Conservation (phyloP, 2,797 vertebrate species). For the Acanthornis magna region DNA sequence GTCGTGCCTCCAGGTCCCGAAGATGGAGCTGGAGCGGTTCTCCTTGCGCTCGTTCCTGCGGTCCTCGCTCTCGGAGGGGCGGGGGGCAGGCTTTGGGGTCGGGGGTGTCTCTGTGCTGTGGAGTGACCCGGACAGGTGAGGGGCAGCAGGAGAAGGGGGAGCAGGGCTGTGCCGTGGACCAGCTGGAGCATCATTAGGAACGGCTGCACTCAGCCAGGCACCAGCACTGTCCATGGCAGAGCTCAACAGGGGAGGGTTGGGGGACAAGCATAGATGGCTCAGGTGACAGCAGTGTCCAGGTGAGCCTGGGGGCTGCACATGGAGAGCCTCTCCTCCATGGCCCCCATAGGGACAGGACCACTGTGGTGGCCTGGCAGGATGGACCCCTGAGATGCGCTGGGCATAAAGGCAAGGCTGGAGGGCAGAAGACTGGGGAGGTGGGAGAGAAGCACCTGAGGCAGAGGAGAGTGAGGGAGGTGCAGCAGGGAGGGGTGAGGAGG, state of each 20-base stretch:
- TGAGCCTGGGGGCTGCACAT: not conserved
- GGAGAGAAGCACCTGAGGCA: not conserved
- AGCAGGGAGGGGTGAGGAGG: not conserved
- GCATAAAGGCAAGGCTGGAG: not conserved
- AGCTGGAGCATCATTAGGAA: too few relatives aligned
- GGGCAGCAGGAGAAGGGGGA: not conserved
- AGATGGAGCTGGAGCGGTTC: conserved; percentile 16
- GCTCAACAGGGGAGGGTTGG: not conserved
- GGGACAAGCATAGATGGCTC: not conserved
- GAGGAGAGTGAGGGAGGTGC: not conserved
- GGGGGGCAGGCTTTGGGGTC: not conserved
- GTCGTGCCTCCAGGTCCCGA: not conserved
- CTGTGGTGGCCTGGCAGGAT: fast-evolving
- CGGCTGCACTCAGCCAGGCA: not conserved
- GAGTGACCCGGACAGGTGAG: not conserved
- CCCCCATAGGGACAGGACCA: fast-evolving
- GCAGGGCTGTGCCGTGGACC: not conserved
- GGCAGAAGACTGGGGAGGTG: not conserved
- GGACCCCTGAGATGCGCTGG: not conserved
- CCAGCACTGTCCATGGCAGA: not conserved
- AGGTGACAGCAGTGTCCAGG: not conserved
- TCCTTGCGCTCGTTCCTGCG: not conserved
- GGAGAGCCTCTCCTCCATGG: not conserved
- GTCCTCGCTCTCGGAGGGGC: not conserved
- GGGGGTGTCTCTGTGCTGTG: not conserved